Conservation (phyloP, 2,797 vertebrate species). For the Cryptoblepharus egeriae region DNA sequence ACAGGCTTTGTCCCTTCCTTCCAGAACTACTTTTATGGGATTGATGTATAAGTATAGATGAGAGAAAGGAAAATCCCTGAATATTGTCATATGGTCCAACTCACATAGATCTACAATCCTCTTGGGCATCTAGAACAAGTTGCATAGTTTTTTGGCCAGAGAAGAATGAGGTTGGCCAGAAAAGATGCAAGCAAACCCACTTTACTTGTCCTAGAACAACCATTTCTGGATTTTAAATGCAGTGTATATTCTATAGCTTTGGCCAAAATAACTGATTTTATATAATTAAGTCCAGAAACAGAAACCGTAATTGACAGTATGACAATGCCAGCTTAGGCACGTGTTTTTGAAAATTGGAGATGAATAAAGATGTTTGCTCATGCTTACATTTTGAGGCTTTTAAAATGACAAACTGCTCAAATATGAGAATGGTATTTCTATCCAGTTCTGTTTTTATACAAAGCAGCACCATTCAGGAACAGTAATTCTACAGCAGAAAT, state of each 20-base stretch:
- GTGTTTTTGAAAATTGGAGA: not conserved
- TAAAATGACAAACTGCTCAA: constrained; percentile 12
- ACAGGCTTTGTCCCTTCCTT: too few relatives aligned
- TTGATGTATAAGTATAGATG: not conserved
- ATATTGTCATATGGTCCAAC: not conserved
- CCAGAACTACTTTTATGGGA: too few relatives aligned
- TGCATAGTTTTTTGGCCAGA: not conserved
- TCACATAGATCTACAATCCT: not conserved
- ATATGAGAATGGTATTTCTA: constrained; percentile 30
- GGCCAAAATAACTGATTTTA: constrained; percentile 3
- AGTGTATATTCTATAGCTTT: not conserved
- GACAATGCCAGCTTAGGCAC: constrained; percentile 1
- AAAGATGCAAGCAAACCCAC: not conserved
- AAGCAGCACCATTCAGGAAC: not conserved
- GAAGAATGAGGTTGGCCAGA: not conserved
- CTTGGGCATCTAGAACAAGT: not conserved
- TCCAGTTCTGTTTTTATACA: not conserved
- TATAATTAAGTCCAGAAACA: not conserved
- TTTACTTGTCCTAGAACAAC: not conserved
- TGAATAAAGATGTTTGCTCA: constrained; percentile 6
- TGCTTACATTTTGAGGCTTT: constrained; percentile 29
- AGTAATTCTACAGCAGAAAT: not conserved
- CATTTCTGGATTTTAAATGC: not conserved
- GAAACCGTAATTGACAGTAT: constrained; percentile 22
- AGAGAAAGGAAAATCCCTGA: not conserved